Evolutionary conservation across 1,140 invertebrate species (phyloP), one percentile per base, ranked within the genome.

Genomic region (Drosophila nasuta): DNA sequence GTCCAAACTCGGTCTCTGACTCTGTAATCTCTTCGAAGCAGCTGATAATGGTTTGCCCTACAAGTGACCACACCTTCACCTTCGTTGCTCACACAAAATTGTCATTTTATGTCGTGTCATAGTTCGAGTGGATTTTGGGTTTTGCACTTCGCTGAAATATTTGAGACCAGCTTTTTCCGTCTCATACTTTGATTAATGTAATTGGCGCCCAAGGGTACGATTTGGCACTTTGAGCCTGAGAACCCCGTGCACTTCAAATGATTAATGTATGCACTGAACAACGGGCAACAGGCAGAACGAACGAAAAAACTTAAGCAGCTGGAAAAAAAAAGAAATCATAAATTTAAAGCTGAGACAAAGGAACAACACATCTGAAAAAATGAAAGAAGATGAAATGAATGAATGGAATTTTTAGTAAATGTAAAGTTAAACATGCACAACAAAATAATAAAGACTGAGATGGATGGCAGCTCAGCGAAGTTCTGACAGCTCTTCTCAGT

Each of bases 141-240:
- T 58, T 57, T 67, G 45, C 43, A 58, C 30, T 35, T 69, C 77
- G 86, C 77, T 86, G 63, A 88, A 86, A 86, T 86, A 82, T 88
- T 88, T 80, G 45, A 79, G 65, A 56, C 35, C 64, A 79, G 80
- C 65, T 68, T 70, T 25, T 63, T 49, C 56, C 48, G 85, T 35
- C 67, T 68, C 28, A 67, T 65, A 73, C 79, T 73, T 74, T 88
- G 82, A 86, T 86, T 86, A 87, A 87, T 87, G 82, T 87, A 87
- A 88, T 87, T 88, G 80, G 63, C 58, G 77, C 77, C 74, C 82
- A 59, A 52, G 76, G 82, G 52, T 41, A 51, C 35, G 56, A 68
- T 79, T 75, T 75, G 82, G 72, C 75, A 81, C 52, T 77, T 79
- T 62, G 56, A 79, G 68, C 71, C 33, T 33, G 35, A 33, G 15